A percentile compares a stretch with the other conserved stretches of the same genome.
Evolutionary conservation across 2,888 invertebrate species (phyloP).

Genomic region (Fragum whitleyi): DNA sequence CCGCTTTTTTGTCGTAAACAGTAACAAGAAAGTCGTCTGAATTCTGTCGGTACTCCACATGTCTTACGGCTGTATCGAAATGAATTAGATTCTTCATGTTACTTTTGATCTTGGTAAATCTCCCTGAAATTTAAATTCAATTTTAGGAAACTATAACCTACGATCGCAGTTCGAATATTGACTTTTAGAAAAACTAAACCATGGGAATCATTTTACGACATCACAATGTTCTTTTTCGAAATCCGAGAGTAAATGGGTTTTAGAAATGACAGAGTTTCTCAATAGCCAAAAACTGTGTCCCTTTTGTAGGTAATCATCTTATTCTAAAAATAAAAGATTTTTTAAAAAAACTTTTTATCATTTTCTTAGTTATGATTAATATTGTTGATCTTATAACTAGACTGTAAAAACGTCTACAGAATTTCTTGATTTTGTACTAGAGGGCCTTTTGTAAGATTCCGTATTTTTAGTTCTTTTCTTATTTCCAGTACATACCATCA

Average conservation of each 20-base stretch:
- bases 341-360: too few relatives aligned
- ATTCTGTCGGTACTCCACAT: slow-evolving; percentile 39
- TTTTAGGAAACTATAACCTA: background rate
- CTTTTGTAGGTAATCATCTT: too few relatives aligned
- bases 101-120: slow-evolving; percentile 21
- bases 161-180: background rate
- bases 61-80: slow-evolving; percentile 39
- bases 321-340: too few relatives aligned
- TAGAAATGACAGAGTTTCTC: background rate
- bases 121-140: slow-evolving; percentile 29
- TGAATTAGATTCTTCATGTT: slow-evolving; percentile 21
- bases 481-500: too few relatives aligned
- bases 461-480: too few relatives aligned
- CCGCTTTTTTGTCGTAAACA: slow-evolving; percentile 27
- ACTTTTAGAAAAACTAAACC: background rate
- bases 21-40: slow-evolving; percentile 52
- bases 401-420: too few relatives aligned
- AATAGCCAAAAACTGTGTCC: too few relatives aligned
- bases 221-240: background rate
- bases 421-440: too few relatives aligned
- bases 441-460: too few relatives aligned
- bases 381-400: too few relatives aligned
- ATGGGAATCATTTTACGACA: background rate
- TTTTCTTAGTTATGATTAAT: too few relatives aligned
- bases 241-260: background rate